Evolutionary conservation across 2,113 vertebrate species (phyloP), one percentile per base, ranked within the genome.

Genomic region (Ursus arctos): DNA sequence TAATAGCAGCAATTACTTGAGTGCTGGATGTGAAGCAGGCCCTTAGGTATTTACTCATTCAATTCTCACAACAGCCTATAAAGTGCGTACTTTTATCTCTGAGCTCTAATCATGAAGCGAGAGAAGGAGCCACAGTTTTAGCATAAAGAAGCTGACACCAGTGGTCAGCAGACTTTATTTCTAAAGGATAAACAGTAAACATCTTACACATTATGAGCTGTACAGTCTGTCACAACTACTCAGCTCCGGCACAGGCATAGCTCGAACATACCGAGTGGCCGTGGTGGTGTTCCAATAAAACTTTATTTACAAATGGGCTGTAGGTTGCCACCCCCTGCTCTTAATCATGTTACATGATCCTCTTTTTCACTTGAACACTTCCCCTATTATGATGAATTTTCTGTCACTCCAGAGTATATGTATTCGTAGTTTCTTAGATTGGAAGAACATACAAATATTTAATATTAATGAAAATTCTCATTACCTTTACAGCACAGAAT

Each of bases 151-250:
- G 4, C 51, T 65, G 14, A 36, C 13, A 33, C 40, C 31, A 43
- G 31, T 3, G 2, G 33, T 79, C 47, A 40, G 88, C 76, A 86
- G 5, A 59, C 12, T 79, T 65, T 84, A 83, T 53, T 61, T 69
- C 51, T 53, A 67, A 77, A 82, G 47, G 81, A 36, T 19, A 59
- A 55, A 22, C 21, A 51, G 14, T 76, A 53, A 88, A 61, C 63
- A 43, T 57, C 31, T 21, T 79, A 57, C n/a, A 57, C 4, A 0
- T 12, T 47, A 14, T 47, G 7, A 18, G 21, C 47, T 1, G 0
- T 13, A 15, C 3, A 63, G 59, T 49, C 53, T 7, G 0, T 65
- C 28, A 43, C 19, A 28, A 5, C 33, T 40, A 26, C 10, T 22
- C 63, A 47, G 0, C 14, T 79, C 33, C 55, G 79, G 55, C 47